phyloP scores from a whole-genome alignment of 2,888 invertebrate species.

The Megamerina dolium region DNA sequence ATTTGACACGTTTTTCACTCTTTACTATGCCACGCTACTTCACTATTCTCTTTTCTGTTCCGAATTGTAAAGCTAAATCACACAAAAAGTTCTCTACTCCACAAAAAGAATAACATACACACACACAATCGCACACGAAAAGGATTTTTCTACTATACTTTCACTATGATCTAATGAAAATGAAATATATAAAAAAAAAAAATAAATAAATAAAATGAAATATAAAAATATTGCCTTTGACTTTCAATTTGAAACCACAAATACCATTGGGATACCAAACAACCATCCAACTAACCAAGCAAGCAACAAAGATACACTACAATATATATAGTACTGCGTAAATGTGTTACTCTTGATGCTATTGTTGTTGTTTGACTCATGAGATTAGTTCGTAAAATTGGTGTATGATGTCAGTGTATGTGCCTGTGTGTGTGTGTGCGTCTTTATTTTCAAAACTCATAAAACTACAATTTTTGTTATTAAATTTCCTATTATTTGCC shows the following conservation, averaged over 20 bases:
- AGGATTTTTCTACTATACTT: neutral
- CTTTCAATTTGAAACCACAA: neutral
- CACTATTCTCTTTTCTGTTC: too few species aligned
- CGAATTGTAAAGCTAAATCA: too few species aligned
- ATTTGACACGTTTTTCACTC: neutral
- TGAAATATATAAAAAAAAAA: neutral
- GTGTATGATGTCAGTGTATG: constrained; percentile 13
- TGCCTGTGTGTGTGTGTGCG: neutral
- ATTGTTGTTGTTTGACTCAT: neutral
- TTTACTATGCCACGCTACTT: too few species aligned
- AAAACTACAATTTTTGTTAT: neutral
- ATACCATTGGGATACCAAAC: neutral
- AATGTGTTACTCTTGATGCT: too few species aligned
- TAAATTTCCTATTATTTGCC: constrained; percentile 1
- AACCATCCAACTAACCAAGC: constrained; percentile 19
- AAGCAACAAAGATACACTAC: too few species aligned
- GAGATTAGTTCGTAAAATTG: neutral
- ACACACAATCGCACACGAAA: too few species aligned
- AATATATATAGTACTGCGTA: constrained; percentile 17
- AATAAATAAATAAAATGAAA: neutral
- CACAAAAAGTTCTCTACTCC: too few species aligned
- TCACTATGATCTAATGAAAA: neutral
- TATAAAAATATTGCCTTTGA: constrained; percentile 1
- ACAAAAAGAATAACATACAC: too few species aligned
- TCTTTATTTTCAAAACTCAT: neutral